Base-by-base conservation (phyloP, 1,140 invertebrate genomes). In the Cydia splendana region DNA sequence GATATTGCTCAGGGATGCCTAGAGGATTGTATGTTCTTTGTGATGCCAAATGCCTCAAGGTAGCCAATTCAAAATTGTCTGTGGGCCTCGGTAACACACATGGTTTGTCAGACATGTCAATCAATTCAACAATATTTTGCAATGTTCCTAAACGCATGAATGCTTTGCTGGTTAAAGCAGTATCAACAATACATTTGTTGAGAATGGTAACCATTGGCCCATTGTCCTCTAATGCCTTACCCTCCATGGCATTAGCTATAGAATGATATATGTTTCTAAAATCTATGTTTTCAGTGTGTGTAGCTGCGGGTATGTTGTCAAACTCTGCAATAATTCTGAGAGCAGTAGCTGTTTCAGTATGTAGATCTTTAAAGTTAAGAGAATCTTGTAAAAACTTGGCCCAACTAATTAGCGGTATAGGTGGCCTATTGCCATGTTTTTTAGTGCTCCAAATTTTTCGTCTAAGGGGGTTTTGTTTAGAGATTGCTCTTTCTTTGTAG, bases 241-340 rank as follows among this genome's bases (percentile, higher is more conserved):
- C 91, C 82, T 92, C 91, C 69, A 91, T 82, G 13, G 90, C 89
- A 85, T 91, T 91, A n/a, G 89, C 89, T 73, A 92, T 65, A 53
- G 83, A 78, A 76, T 85, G 78, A 78, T 91, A 91, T 34, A 88
- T 74, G 65, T 84, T 84, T 78, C 77, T 84, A 75, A 91, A 90
- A 84, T 91, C 84, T 76, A 91, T 76, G 69, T 85, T 82, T 65
- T 85, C 84, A 75, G 88, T 87, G 45, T 75, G 82, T 18, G 76
- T 42, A 38, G 84, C 7, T 24, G 79, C 51, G 20, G 91, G 90
- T 45, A 86, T 82, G 10, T 85, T 82, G 79, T 91, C 90, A 79
- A 85, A 88, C 20, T 91, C 88, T 57, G 91, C 91, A 69, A 92
- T 88, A n/a, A 92, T 75, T 18, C 87, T 80, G 38, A 92, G 71